A percentile compares a stretch with the other conserved stretches of the same genome.
Evolutionary conservation across 2,888 invertebrate species (phyloP).

Genomic region (Trichogramma evanescens): DNA sequence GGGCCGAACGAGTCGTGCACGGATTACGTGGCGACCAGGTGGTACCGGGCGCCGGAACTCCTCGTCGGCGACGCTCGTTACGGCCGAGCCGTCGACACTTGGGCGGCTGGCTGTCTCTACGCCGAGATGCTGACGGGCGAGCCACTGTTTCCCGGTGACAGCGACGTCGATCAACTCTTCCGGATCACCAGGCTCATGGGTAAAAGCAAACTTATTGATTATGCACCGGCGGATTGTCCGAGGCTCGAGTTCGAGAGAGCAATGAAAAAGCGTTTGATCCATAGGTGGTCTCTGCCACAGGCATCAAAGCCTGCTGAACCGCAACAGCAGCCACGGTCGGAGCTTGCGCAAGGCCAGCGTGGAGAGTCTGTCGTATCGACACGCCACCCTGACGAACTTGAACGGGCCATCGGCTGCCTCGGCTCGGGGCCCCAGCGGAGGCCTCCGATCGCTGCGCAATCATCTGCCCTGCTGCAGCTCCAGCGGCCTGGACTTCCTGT

Average conservation of each 20-base stretch:
- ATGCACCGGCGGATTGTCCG: neutral
- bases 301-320: slow-evolving; percentile 32
- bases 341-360: slow-evolving; percentile 39
- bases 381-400: neutral
- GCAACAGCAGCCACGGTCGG: slow-evolving; percentile 27
- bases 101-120: slow-evolving; percentile 80
- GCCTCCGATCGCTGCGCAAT: slow-evolving; percentile 37
- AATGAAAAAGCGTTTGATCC: neutral
- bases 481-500: slow-evolving; percentile 50
- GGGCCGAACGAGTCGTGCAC: slow-evolving; percentile 73
- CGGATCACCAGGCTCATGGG: slow-evolving; percentile 75
- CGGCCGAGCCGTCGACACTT: slow-evolving; percentile 72
- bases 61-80: slow-evolving; percentile 73
- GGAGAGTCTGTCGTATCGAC: slow-evolving; percentile 24
- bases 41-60: slow-evolving; percentile 84
- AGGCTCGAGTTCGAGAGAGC: neutral
- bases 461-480: slow-evolving; percentile 46
- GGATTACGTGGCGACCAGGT: slow-evolving; percentile 84
- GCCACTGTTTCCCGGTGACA: slow-evolving; percentile 81
- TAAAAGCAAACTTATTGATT: slow-evolving; percentile 31
- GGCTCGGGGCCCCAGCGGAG: slow-evolving; percentile 32
- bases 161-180: slow-evolving; percentile 81
- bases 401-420: slow-evolving; percentile 14
- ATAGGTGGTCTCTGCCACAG: slow-evolving; percentile 31
- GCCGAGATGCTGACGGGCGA: slow-evolving; percentile 83